A percentile compares a stretch with the other conserved stretches of the same genome.
These are phyloP conservation scores for Xenopus petersii DNA, from an alignment of 2,797 vertebrate genomes.

Conservation along the genomic window DNA sequence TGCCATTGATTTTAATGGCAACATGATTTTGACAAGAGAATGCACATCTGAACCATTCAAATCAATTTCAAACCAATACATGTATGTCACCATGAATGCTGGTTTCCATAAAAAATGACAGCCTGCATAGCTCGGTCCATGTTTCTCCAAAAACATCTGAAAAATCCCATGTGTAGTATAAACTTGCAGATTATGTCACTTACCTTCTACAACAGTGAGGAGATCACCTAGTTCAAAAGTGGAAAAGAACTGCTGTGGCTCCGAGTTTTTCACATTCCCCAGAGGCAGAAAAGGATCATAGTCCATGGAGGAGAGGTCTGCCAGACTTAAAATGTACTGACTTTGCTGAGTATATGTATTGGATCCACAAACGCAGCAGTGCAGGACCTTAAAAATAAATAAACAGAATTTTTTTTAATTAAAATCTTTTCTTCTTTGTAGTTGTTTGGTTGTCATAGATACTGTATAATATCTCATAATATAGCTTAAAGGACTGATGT, in stretches of 20 bases:
- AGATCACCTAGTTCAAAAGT: conserved; percentile 81
- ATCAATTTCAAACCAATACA: no score
- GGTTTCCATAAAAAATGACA: neutral
- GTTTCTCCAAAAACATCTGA: neutral
- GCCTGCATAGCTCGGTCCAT: neutral
- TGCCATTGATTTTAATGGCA: no score
- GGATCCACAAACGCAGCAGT: conserved; percentile 91
- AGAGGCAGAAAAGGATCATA: conserved; percentile 88
- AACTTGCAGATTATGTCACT: conserved; percentile 41
- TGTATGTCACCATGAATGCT: no score
- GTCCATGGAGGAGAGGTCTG: conserved; percentile 81
- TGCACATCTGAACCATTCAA: no score
- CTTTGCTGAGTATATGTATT: conserved; percentile 90
- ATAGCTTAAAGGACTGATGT: no score
- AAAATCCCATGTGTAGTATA: neutral
- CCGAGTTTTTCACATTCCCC: conserved; percentile 81
- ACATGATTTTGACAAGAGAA: no score
- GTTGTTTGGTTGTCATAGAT: no score
- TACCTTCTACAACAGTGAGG: conserved; percentile 93
- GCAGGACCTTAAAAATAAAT: conserved; percentile 74
- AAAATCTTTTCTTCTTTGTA: no score
- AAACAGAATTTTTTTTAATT: neutral
- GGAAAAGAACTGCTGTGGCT: conserved; percentile 71
- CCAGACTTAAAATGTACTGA: conserved; percentile 87
- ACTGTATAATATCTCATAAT: no score